A percentile compares a stretch with the other conserved stretches of the same genome.
Evolutionary conservation across 2,888 invertebrate species (phyloP).

Genomic region (Fragum fragum): DNA sequence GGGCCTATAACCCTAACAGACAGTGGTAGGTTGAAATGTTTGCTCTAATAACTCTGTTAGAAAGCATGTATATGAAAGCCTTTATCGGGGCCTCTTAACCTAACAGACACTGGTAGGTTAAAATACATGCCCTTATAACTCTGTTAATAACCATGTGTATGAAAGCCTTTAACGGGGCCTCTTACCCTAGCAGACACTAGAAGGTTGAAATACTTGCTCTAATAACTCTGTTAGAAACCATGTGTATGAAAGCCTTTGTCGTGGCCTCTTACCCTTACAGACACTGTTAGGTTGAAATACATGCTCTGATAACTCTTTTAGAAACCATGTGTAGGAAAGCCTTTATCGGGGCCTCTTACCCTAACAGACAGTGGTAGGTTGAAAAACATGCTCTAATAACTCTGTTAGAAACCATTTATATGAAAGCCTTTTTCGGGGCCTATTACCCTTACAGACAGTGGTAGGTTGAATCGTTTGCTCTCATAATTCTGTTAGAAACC

Average conservation of each 20-base stretch:
- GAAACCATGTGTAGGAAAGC: constrained; percentile 67
- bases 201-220: constrained; percentile 1
- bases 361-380: constrained; percentile 31
- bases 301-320: no score
- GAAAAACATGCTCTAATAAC: no score
- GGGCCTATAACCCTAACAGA: constrained; percentile 18
- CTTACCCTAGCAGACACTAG: constrained; percentile 25
- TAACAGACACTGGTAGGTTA: constrained; percentile 28
- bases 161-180: constrained; percentile 42
- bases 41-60: no score
- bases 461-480: constrained; percentile 12
- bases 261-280: constrained; percentile 14
- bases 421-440: constrained; percentile 46
- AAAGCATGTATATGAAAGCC: constrained; percentile 68
- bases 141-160: constrained; percentile 75
- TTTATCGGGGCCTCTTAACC: constrained; percentile 23
- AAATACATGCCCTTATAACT: constrained; percentile 58
- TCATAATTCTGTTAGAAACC: no score
- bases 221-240: no score
- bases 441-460: constrained; percentile 25
- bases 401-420: constrained; percentile 75
- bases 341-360: constrained; percentile 23
- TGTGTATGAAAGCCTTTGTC: constrained; percentile 66
- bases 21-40: constrained; percentile 24
- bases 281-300: constrained; percentile 14